Conservation (phyloP, 2,797 vertebrate species). For the Platalea minor region DNA sequence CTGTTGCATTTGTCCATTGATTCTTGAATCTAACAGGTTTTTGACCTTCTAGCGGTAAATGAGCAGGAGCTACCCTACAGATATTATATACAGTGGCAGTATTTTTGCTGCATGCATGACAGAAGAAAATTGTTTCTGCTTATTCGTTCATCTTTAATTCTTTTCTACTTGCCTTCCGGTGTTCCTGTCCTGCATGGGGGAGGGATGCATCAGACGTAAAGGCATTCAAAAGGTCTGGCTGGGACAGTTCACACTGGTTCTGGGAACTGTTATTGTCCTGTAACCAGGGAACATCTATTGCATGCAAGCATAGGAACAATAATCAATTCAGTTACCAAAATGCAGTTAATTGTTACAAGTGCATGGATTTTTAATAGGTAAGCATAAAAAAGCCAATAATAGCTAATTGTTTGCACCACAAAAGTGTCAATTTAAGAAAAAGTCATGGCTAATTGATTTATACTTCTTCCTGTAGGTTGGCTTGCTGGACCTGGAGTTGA, state of each 20-base stretch:
- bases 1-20: fast-evolving
- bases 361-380: background rate
- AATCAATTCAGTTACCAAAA: background rate
- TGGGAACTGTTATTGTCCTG: background rate
- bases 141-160: background rate
- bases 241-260: background rate
- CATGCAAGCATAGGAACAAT: background rate
- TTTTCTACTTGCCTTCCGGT: background rate
- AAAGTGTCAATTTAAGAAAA: background rate
- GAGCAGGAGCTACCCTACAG: background rate
- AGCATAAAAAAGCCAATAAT: background rate
- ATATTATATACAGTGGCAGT: too few species aligned
- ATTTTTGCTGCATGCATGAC: background rate
- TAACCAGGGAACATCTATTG: background rate
- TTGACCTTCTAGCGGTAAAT: background rate
- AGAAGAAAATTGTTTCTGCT: background rate
- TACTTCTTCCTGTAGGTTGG: conserved; percentile 81
- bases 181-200: background rate
- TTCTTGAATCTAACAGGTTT: background rate
- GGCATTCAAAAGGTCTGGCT: background rate
- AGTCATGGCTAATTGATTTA: background rate
- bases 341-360: background rate
- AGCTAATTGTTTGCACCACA: background rate
- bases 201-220: background rate
- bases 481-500: conserved; percentile 92